Conservation (phyloP, 2,888 invertebrate genomes). For the Yponomeuta cagnagella region DNA sequence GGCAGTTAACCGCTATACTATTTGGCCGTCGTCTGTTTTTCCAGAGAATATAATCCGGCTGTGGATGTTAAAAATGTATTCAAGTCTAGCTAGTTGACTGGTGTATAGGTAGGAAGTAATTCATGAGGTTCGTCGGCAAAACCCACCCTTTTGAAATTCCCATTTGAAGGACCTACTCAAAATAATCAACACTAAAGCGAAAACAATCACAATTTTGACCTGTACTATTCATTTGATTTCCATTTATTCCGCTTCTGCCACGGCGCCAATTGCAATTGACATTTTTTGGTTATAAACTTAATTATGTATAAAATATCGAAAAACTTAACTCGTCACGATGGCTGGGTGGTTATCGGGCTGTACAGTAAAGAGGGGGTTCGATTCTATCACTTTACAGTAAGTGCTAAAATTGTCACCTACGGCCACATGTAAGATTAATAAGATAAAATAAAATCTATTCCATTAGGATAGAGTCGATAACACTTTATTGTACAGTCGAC, state of each 20-base stretch:
- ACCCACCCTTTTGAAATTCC: neutral
- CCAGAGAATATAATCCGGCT: too few species aligned
- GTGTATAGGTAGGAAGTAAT: too few species aligned
- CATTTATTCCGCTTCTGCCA: constrained; percentile 17
- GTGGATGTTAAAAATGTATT: too few species aligned
- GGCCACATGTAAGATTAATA: too few species aligned
- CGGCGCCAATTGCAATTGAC: constrained; percentile 57
- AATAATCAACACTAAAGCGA: neutral
- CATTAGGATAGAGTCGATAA: too few species aligned
- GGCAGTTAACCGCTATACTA: too few species aligned
- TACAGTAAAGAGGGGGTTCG: constrained; percentile 18
- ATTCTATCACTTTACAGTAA: neutral
- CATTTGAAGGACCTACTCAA: neutral
- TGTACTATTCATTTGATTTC: neutral
- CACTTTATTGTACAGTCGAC: too few species aligned
- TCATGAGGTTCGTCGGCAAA: too few species aligned
- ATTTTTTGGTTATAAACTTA: constrained; percentile 36
- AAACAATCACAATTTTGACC: neutral
- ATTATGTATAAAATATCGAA: constrained; percentile 59
- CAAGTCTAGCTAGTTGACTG: too few species aligned
- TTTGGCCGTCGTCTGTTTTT: too few species aligned
- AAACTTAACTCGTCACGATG: constrained; percentile 31
- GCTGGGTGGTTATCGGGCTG: constrained; percentile 7
- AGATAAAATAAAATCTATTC: too few species aligned
- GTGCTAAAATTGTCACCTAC: too few species aligned